Base-by-base conservation (phyloP, 1,140 invertebrate species). In the Sarcophaga peregrina region DNA sequence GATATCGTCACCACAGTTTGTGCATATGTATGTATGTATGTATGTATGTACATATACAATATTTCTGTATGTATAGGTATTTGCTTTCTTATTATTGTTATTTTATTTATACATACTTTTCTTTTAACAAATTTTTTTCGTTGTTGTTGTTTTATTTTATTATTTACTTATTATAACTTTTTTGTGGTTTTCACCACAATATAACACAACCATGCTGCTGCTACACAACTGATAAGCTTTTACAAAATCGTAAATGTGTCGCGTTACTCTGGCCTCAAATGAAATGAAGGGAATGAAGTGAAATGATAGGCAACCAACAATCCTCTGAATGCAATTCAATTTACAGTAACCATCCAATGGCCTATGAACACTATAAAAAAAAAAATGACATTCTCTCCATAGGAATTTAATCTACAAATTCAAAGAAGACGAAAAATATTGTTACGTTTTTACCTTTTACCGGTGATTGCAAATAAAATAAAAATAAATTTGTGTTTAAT, bases 191-290 rank as follows among this genome's bases (percentile, higher is more conserved):
- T 78, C 75, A 78, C 75, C 75, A 78, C 75, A 78, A 78, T 17
- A 48, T 68, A 68, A 68, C n/a, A 68, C n/a, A 68, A 20, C 10
- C 62, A 68, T 68, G 62, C 62, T 68, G 75, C 73, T 75, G 74
- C 75, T 78, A 10, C 48, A 78, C 75, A 78, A 78, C 75, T 78
- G 75, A 78, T 78, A 78, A 78, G 75, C 75, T 78, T n/a, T 78
- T 78, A 78, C 75, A 50, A 78, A 78, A 78, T 78, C 75, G 75
- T 78, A 78, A 78, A 78, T 78, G 75, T 78, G 75, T 78, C 75
- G 75, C 47, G 50, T 78, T 78, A 78, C 75, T 78, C 20, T 78
- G 11, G 75, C 75, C 48, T 78, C 75, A 78, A 78, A 76, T 48
- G 46, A 76, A 76, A 76, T 48, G n/a, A 76, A 76, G n/a, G n/a